These are phyloP conservation scores for Drosophila merina DNA, from an alignment of 2,888 invertebrate genomes.

Conservation along the genomic window DNA sequence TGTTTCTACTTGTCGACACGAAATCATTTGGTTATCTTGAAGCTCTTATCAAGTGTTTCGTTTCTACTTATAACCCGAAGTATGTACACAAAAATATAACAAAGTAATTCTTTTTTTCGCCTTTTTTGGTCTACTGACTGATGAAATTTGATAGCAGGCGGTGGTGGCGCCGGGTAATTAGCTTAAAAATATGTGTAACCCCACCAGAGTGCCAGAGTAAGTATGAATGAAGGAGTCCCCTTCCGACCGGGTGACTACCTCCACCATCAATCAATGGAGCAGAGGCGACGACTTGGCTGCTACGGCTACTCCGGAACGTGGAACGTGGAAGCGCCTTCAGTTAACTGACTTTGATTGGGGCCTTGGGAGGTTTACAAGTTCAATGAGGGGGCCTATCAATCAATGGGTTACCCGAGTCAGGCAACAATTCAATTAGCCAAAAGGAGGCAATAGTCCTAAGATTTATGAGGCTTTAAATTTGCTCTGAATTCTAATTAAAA, in stretches of 20 bases:
- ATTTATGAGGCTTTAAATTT: background rate
- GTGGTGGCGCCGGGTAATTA: constrained; percentile 54
- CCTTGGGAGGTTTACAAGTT: constrained; percentile 9
- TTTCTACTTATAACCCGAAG: background rate
- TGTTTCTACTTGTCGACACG: constrained; percentile 55
- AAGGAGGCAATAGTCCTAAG: constrained; percentile 15
- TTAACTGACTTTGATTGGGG: constrained; percentile 25
- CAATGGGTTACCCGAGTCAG: constrained; percentile 23
- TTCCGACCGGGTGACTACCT: background rate
- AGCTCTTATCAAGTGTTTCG: constrained; percentile 66
- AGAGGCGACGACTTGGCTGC: constrained; percentile 33
- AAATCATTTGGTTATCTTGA: constrained; percentile 67
- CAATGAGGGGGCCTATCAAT: constrained; percentile 30
- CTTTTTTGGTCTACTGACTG: constrained; percentile 14
- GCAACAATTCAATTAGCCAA: constrained; percentile 33
- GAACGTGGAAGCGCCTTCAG: constrained; percentile 2
- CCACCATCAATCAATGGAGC: constrained; percentile 39
- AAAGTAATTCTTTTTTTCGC: constrained; percentile 17
- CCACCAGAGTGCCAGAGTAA: background rate
- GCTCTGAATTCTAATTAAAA: no score
- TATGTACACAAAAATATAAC: background rate
- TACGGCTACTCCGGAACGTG: background rate
- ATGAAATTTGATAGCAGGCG: constrained; percentile 16
- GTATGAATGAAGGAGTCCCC: constrained; percentile 1
- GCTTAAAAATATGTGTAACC: constrained; percentile 47